Conservation (phyloP, 1,140 invertebrate genomes). For the Drosophila kurseongensis region DNA sequence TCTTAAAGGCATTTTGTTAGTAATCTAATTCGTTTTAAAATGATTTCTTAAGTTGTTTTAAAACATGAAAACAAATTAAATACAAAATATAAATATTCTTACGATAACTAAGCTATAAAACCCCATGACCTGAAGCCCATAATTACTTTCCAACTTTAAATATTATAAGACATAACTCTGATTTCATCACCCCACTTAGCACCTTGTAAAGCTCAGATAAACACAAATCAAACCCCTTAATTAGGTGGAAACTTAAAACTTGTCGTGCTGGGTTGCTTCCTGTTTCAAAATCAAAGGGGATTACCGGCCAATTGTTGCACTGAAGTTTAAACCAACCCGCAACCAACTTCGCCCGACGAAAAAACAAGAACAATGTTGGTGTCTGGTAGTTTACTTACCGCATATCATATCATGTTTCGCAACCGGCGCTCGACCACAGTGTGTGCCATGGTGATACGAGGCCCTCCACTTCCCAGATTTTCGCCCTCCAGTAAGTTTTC, state of each 20-base stretch:
- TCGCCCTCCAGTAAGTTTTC: neutral
- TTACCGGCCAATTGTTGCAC: slow-evolving; percentile 26
- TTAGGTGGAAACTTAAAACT: slow-evolving; percentile 29
- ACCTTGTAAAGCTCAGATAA: neutral
- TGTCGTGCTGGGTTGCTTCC: slow-evolving; percentile 29
- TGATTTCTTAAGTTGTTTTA: too few relatives aligned
- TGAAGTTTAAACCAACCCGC: too few relatives aligned
- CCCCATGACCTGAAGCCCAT: too few relatives aligned
- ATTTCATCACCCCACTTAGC: neutral
- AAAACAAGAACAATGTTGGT: slow-evolving; percentile 7
- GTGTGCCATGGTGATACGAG: slow-evolving; percentile 27
- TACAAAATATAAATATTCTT: too few relatives aligned
- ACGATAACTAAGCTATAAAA: too few relatives aligned
- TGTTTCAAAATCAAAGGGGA: slow-evolving; percentile 10
- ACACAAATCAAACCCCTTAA: slow-evolving; percentile 1
- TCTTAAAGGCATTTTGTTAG: neutral
- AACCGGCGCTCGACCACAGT: slow-evolving; percentile 34
- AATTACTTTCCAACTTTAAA: too few relatives aligned
- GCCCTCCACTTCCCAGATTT: neutral
- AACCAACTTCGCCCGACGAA: too few relatives aligned
- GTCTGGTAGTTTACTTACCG: slow-evolving; percentile 40
- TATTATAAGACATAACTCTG: too few relatives aligned
- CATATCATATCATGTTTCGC: slow-evolving; percentile 42
- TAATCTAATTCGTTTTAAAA: too few relatives aligned
- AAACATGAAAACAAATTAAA: too few relatives aligned